phyloP scores from a whole-genome alignment of 2,888 invertebrate species.

The Patella ulyssiponensis region DNA sequence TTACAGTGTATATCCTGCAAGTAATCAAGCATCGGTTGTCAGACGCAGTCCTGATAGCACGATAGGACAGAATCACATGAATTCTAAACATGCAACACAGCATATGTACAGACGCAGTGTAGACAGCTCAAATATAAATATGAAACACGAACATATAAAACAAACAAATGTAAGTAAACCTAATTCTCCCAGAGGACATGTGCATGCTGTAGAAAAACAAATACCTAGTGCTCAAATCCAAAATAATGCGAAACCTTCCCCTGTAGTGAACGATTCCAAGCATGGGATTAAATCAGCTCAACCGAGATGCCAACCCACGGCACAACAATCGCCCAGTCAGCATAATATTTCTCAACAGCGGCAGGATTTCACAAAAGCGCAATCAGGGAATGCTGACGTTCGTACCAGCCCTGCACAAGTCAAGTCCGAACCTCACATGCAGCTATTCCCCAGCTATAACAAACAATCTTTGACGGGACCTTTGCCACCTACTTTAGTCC shows the following conservation, averaged over 20 bases:
- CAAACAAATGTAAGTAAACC: neutral
- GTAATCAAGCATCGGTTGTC: neutral
- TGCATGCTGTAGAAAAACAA: neutral
- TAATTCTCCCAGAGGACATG: neutral
- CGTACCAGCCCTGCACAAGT: neutral
- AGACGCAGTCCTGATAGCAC: neutral
- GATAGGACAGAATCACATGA: neutral
- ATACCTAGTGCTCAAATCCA: neutral
- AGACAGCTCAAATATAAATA: neutral
- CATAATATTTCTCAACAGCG: neutral
- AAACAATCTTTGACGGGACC: constrained; percentile 7
- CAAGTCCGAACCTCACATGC: constrained; percentile 1
- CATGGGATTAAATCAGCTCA: neutral
- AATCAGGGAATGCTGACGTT: neutral
- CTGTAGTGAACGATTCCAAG: neutral
- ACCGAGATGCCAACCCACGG: neutral
- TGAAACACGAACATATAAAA: no score
- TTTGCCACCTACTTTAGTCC: neutral
- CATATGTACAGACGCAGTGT: neutral
- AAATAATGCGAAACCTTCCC: neutral
- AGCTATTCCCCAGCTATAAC: neutral
- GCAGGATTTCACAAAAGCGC: neutral
- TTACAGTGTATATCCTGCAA: neutral
- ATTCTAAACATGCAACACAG: neutral
- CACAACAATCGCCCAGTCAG: neutral